Conservation (phyloP, 2,888 invertebrate species). For the Andrena camellia region DNA sequence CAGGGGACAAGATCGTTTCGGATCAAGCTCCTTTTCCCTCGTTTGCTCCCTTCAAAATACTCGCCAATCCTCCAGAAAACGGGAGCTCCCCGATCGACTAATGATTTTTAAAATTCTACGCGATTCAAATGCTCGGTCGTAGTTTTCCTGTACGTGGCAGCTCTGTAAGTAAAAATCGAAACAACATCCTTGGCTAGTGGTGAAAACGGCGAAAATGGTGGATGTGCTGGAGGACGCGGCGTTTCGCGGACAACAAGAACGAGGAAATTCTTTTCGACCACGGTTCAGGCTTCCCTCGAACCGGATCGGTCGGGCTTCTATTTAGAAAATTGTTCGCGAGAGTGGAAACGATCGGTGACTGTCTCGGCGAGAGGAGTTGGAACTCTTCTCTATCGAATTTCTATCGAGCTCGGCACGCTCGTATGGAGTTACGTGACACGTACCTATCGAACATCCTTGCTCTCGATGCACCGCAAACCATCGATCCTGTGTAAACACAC, state of each 20-base stretch:
- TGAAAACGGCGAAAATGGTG: not conserved
- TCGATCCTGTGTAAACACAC: constrained; percentile 62
- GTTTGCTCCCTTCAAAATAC: no score
- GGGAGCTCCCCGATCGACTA: no score
- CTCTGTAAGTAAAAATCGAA: constrained; percentile 1
- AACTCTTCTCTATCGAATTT: constrained; percentile 45
- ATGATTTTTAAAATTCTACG: no score
- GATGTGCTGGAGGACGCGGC: no score
- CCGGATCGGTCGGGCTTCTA: constrained; percentile 25
- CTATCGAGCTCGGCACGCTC: constrained; percentile 37
- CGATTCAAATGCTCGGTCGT: no score
- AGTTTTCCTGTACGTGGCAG: no score
- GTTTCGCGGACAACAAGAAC: no score
- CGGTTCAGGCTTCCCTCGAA: not conserved
- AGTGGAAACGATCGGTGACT: constrained; percentile 50
- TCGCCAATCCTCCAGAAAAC: no score
- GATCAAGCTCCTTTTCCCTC: constrained; percentile 12
- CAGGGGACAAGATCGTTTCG: constrained; percentile 6
- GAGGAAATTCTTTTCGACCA: constrained; percentile 9
- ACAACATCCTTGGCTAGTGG: constrained; percentile 29
- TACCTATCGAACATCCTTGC: constrained; percentile 47
- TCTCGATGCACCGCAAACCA: constrained; percentile 49
- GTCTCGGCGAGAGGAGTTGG: not conserved
- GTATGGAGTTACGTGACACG: constrained; percentile 54
- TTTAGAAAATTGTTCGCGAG: constrained; percentile 54